These are phyloP conservation scores for Drosophila repleta DNA, from an alignment of 1,140 invertebrate species.

Conservation along the genomic window DNA sequence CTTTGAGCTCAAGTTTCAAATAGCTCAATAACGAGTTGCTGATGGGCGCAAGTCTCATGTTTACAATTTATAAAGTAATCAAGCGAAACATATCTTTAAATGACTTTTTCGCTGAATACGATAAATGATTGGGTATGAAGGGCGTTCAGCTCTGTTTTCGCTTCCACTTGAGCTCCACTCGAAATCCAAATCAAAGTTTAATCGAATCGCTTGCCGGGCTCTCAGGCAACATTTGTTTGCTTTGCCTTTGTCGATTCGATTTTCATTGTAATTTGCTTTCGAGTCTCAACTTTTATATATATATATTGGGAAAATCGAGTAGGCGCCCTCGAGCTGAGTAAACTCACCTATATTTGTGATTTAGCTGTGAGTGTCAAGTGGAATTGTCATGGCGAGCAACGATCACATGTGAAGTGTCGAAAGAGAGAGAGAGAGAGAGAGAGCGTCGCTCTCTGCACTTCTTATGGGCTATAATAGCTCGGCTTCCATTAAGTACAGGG, in stretches of 20 bases:
- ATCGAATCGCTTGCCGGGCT: no score
- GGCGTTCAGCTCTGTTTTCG: background rate
- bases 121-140: background rate
- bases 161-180: background rate
- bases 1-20: constrained; percentile 12
- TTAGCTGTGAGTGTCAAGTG: background rate
- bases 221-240: no score
- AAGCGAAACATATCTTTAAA: constrained; percentile 8
- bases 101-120: constrained; percentile 15
- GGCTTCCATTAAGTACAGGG: constrained; percentile 2
- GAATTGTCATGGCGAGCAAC: background rate
- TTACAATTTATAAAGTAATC: constrained; percentile 22
- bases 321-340: background rate
- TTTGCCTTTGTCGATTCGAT: no score
- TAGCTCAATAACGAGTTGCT: constrained; percentile 19
- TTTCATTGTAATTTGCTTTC: no score
- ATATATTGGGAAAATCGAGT: no score
- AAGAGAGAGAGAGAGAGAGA: background rate
- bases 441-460: no score
- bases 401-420: background rate
- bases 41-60: background rate
- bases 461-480: no score
- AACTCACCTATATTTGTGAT: background rate
- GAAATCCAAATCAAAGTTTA: no score
- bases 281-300: no score